Evolutionary conservation across 2,797 vertebrate species (phyloP).

Genomic region (Neomorphus geoffroyi): DNA sequence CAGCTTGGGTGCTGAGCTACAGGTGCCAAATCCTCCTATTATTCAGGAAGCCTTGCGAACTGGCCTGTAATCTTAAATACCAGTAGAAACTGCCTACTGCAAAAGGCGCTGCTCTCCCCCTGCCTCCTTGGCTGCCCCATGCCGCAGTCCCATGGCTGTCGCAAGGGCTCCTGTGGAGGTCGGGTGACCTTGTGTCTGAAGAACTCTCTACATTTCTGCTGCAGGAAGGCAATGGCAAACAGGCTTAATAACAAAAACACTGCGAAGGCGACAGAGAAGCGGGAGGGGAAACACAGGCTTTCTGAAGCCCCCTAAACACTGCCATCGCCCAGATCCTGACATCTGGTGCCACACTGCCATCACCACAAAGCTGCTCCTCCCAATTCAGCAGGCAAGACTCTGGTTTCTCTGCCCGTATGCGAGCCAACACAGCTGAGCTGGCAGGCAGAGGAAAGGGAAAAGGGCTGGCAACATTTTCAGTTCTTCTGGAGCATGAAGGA

Average conservation of each 20-base stretch:
- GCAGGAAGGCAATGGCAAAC: background rate
- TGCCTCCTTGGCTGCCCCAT: background rate
- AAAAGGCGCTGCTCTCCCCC: background rate
- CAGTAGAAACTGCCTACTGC: background rate
- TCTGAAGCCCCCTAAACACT: too few species aligned
- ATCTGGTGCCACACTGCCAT: background rate
- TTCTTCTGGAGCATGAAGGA: background rate
- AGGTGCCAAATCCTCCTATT: background rate
- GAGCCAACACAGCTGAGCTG: conserved; percentile 10
- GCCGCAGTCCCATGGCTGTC: background rate
- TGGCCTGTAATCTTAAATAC: background rate
- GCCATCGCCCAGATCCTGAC: too few species aligned
- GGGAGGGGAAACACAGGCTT: background rate
- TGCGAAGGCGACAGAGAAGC: background rate
- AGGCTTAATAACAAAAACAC: background rate
- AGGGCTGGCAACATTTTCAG: background rate
- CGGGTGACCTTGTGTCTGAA: background rate
- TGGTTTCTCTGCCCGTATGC: background rate
- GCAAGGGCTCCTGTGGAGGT: background rate
- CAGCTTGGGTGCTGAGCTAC: background rate
- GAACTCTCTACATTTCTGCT: background rate
- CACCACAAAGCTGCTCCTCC: background rate
- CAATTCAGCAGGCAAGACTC: fast-evolving
- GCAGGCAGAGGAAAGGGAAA: background rate
- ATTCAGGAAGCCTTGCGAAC: background rate